Evolutionary conservation across 2,888 invertebrate genomes (phyloP).

Genomic region (Buathra laborator): DNA sequence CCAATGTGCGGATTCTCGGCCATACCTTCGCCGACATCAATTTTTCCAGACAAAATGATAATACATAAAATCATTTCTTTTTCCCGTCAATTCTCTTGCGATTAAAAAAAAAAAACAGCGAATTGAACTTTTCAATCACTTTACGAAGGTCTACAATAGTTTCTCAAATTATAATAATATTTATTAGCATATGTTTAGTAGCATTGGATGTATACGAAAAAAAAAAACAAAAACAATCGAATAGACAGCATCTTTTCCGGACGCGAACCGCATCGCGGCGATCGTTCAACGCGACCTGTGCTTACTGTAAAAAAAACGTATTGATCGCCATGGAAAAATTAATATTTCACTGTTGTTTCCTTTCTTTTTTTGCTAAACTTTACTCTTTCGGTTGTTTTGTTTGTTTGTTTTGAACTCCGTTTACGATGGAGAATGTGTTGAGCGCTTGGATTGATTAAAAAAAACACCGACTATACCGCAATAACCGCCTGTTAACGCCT

Average conservation of each 20-base stretch:
- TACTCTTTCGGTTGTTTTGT: neutral
- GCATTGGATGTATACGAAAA: neutral
- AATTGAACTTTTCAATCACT: neutral
- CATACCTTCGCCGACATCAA: neutral
- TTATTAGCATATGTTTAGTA: constrained; percentile 20
- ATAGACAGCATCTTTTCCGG: neutral
- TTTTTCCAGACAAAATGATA: constrained; percentile 11
- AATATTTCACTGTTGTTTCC: constrained; percentile 50
- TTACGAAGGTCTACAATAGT: constrained; percentile 5
- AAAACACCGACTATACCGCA: constrained; percentile 39
- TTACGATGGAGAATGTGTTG: constrained; percentile 53
- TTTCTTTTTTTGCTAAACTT: neutral
- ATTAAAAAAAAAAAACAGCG: neutral
- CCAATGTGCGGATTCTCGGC: neutral
- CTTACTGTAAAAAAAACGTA: neutral
- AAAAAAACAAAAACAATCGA: neutral
- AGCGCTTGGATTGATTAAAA: constrained; percentile 48
- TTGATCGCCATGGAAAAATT: constrained; percentile 48
- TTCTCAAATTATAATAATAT: constrained; percentile 36
- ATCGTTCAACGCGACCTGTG: neutral
- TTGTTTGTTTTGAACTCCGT: constrained; percentile 46
- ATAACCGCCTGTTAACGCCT: constrained; percentile 78
- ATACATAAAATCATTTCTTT: constrained; percentile 18
- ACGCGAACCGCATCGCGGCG: neutral
- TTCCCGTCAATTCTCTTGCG: neutral